Evolutionary conservation across 2,888 invertebrate genomes (phyloP), one percentile per base, ranked within the genome.

Genomic region (Thymelicus sylvestris): DNA sequence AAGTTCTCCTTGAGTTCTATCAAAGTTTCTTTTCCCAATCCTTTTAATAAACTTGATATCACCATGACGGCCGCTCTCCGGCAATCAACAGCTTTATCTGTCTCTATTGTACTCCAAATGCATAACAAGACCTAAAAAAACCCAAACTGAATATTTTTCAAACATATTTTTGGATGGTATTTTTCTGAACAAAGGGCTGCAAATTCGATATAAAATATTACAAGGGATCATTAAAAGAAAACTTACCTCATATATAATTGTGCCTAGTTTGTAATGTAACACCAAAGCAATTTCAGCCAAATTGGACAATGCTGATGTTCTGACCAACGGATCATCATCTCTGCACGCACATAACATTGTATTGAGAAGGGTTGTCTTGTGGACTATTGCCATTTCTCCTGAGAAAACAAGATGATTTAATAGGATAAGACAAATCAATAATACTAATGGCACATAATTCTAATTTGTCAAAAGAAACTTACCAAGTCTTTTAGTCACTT

Each of bases 221-320:
- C 8, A 44, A 6, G 44, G 10, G n/a, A 19, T 7, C 7, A 55
- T 6, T 0, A 63, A 13, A n/a, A 50, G 13, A 5, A 10, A 64
- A 12, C 69, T 75, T 77, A 97, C 97, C 95, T 98, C 98, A 75
- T 95, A 95, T 69, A 97, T 91, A 72, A 96, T 95, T 72, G 95
- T 90, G 41, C 97, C 97, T 6, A 98, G 89, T 79, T 95, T 96
- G 81, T 96, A 97, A 67, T 96, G 95, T 59, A 98, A 88, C 5
- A 97, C 95, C 76, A 95, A 93, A 78, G 97, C 97, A 15, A 98
- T 93, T 89, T 98, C 97, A 0, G 97, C 98, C 59, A 98, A 91
- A 86, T 97, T 97, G 0, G 98, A 97, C 67, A 98, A 91, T 80
- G 97, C 96, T 2, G 98, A 98, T 15, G 97, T 95, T 79, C 97